A percentile compares a stretch with the other conserved stretches of the same genome.
phyloP scores from a whole-genome alignment of 2,888 invertebrate genomes.

The Hybos culiciformis region DNA sequence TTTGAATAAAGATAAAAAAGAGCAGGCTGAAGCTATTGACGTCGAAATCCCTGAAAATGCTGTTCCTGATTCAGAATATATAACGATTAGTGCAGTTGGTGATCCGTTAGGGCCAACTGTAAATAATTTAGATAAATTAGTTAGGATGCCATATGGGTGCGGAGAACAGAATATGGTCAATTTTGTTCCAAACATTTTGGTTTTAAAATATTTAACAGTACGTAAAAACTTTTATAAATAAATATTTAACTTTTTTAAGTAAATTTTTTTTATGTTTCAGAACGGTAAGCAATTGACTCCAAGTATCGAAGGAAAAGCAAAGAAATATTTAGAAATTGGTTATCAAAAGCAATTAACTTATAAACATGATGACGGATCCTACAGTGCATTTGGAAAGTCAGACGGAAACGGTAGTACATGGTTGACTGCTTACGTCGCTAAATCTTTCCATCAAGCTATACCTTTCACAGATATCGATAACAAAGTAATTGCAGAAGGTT shows the following conservation, averaged over 20 bases:
- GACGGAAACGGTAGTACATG: constrained; percentile 55
- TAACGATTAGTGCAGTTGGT: constrained; percentile 54
- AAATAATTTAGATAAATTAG: constrained; percentile 57
- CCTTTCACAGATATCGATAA: constrained; percentile 58
- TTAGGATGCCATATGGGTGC: constrained; percentile 69
- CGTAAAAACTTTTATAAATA: constrained; percentile 3
- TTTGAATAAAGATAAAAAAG: constrained; percentile 40
- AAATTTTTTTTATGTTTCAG: constrained; percentile 21
- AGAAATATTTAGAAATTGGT: constrained; percentile 42
- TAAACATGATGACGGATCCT: constrained; percentile 59
- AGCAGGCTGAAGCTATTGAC: constrained; percentile 45
- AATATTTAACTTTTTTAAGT: background rate
- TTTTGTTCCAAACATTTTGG: constrained; percentile 56
- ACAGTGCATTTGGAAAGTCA: constrained; percentile 63
- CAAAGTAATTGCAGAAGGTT: constrained; percentile 47
- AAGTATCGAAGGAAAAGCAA: constrained; percentile 46
- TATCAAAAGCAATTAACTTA: constrained; percentile 68
- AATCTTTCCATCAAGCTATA: constrained; percentile 61
- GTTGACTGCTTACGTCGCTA: constrained; percentile 74
- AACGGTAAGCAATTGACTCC: constrained; percentile 52
- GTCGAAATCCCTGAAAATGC: constrained; percentile 62
- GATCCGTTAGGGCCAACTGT: constrained; percentile 72
- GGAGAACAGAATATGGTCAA: constrained; percentile 50
- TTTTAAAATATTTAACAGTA: constrained; percentile 50
- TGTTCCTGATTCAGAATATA: constrained; percentile 55